phyloP scores from a whole-genome alignment of 2,888 invertebrate species.

The Ctenicera cuprea region DNA sequence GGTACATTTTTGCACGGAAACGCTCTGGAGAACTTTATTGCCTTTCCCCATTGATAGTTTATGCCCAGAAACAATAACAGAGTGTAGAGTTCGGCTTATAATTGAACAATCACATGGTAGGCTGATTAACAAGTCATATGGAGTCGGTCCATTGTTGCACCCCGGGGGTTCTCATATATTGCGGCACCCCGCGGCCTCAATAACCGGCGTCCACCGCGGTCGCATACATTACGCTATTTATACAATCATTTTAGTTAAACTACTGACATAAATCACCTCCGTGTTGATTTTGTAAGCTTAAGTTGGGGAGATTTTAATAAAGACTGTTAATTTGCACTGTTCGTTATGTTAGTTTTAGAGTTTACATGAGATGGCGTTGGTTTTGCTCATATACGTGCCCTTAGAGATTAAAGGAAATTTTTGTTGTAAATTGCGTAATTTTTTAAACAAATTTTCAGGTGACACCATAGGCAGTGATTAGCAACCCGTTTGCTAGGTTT shows the following conservation, averaged over 20 bases:
- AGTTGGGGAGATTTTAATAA: constrained; percentile 54
- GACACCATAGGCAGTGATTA: too few relatives aligned
- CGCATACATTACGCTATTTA: constrained; percentile 59
- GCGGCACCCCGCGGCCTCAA: constrained; percentile 59
- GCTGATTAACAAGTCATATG: constrained; percentile 60
- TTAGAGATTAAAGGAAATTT: too few relatives aligned
- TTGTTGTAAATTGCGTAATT: too few relatives aligned
- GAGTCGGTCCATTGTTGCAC: constrained; percentile 54
- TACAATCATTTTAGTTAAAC: constrained; percentile 59
- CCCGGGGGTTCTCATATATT: constrained; percentile 61
- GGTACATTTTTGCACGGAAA: neutral
- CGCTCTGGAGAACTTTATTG: neutral
- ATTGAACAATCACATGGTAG: constrained; percentile 57
- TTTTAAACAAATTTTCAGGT: too few relatives aligned
- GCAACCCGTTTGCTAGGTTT: too few relatives aligned
- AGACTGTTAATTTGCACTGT: constrained; percentile 46
- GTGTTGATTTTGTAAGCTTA: constrained; percentile 60
- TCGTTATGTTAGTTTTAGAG: constrained; percentile 28
- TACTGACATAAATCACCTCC: constrained; percentile 61
- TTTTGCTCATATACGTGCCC: too few relatives aligned
- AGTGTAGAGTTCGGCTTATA: constrained; percentile 45
- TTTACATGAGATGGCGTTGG: neutral
- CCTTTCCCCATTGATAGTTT: constrained; percentile 2
- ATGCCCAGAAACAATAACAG: constrained; percentile 43
- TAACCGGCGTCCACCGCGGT: constrained; percentile 59